phyloP scores from a whole-genome alignment of 2,113 vertebrate species.

The Gyps fulvus region DNA sequence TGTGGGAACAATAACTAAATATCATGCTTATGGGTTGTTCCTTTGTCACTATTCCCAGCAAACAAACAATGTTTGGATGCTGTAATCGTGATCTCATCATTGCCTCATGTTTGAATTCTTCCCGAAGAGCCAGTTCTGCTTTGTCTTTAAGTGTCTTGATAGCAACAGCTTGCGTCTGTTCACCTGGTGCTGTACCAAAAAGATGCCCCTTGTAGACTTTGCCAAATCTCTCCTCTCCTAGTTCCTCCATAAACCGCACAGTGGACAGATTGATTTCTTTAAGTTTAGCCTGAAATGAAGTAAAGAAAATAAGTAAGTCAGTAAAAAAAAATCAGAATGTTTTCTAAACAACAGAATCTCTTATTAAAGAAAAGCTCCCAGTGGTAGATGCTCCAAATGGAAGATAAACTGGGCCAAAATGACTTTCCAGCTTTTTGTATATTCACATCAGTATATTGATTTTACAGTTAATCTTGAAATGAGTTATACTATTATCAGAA shows the following conservation, averaged over 20 bases:
- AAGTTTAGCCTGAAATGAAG: slow-evolving; percentile 81
- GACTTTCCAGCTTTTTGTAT: not conserved
- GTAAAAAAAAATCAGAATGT: not conserved
- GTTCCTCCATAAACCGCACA: slow-evolving; percentile 93
- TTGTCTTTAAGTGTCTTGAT: slow-evolving; percentile 97
- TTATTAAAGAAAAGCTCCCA: not conserved
- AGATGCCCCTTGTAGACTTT: slow-evolving; percentile 96
- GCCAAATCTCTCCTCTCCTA: slow-evolving; percentile 94
- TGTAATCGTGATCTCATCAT: slow-evolving; percentile 85
- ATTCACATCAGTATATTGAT: not conserved
- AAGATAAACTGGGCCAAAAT: not conserved
- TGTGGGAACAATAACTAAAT: slow-evolving; percentile 88
- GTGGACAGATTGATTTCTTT: slow-evolving; percentile 91
- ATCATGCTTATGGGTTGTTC: slow-evolving; percentile 95
- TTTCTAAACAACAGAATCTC: not conserved
- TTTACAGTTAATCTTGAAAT: not conserved
- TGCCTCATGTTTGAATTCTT: slow-evolving; percentile 94
- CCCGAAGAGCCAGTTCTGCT: slow-evolving; percentile 84
- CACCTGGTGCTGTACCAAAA: slow-evolving; percentile 85
- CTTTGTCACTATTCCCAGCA: slow-evolving; percentile 89
- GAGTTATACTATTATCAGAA: not conserved
- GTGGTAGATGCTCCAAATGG: not conserved
- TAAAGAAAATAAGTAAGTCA: not conserved
- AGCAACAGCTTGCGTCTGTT: slow-evolving; percentile 90
- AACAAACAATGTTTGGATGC: slow-evolving; percentile 89